Base-by-base conservation (phyloP, 2,888 invertebrate genomes). In the Thera obeliscata region DNA sequence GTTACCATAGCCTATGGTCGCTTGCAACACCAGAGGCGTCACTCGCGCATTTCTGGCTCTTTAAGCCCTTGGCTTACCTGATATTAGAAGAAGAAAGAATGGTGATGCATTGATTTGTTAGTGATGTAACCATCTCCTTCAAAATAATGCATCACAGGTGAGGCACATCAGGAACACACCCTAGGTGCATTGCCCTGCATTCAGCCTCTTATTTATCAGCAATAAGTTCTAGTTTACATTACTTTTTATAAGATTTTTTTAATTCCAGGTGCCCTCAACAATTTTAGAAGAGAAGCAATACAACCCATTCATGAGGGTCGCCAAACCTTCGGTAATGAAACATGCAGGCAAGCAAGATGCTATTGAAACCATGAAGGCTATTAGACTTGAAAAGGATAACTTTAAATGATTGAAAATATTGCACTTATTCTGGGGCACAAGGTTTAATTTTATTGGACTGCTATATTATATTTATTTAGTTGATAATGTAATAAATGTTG, bases 251-350 rank as follows among this genome's bases (percentile, higher is more conserved):
- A 12, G 54, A 22, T 8, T 35, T 43, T 48, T 65, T 58, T 63
- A 41, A 66, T 80, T 87, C 7, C 78, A 95, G 95, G 94, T 95
- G 36, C 99, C 99, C 1, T 98, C 98, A 36, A 98, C 98, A 8
- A 98, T 99, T 78, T 96, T 89, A 0, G 97, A 98, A 79, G 99
- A 99, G 83, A 97, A 98, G 84, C 85, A 91, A 43, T 96, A 96
- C 79, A 99, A 99, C 94, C 99, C 99, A 3, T 99, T 99, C 85
- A 99, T 99, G 99, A 95, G 99, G 77, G 98, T 98, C 0, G 91
- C 94, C 64, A 93, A 94, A 70, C 73, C 89, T 0, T 71, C 91
- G 1, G 96, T 98, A 0, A 96, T 97, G 93, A 86, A 94, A 61
- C 96, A 96, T 85, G 95, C 96, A 0, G 91, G 94, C 1, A 89